Evolutionary conservation across 1,140 invertebrate genomes (phyloP).

Genomic region (Capitella teleta): DNA sequence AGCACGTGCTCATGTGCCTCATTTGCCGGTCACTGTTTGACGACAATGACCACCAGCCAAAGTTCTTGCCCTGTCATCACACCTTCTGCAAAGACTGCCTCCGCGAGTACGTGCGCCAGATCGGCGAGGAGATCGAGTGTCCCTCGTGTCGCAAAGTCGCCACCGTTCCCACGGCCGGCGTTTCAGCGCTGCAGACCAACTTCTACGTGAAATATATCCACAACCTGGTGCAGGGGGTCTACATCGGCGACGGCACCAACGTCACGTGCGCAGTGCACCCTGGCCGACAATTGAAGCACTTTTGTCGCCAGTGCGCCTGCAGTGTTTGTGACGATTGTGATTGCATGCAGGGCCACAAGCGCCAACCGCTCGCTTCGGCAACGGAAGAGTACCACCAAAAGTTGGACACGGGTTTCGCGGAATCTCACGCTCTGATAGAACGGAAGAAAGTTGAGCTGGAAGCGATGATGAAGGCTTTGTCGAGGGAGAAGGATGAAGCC

Average conservation of each 20-base stretch:
- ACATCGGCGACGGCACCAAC: not conserved
- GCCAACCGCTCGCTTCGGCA: conserved; percentile 4
- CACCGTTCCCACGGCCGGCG: conserved; percentile 12
- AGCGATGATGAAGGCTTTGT: conserved; percentile 10
- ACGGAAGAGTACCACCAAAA: conserved; percentile 14
- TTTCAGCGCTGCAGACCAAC: conserved; percentile 13
- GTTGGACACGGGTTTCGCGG: conserved; percentile 11
- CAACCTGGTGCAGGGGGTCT: conserved; percentile 10
- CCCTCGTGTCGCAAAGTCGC: conserved; percentile 12
- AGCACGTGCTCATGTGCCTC: conserved; percentile 14
- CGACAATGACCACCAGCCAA: conserved; percentile 13
- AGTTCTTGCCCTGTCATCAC: conserved; percentile 14
- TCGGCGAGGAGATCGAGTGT: conserved; percentile 14
- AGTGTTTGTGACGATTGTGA: conserved; percentile 7
- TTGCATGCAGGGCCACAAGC: conserved; percentile 1
- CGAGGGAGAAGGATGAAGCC: conserved; percentile 11
- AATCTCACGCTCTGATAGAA: conserved; percentile 12
- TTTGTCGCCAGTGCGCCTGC: conserved; percentile 7
- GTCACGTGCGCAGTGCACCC: conserved; percentile 2
- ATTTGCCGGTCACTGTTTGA: conserved; percentile 14
- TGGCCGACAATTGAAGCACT: conserved; percentile 1
- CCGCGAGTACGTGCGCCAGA: conserved; percentile 11
- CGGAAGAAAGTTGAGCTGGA: conserved; percentile 14
- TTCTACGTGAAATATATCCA: conserved; percentile 15
- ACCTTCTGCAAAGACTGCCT: conserved; percentile 15